Evolutionary conservation across 2,888 invertebrate species (phyloP).

Genomic region (Nomada fabriciana): DNA sequence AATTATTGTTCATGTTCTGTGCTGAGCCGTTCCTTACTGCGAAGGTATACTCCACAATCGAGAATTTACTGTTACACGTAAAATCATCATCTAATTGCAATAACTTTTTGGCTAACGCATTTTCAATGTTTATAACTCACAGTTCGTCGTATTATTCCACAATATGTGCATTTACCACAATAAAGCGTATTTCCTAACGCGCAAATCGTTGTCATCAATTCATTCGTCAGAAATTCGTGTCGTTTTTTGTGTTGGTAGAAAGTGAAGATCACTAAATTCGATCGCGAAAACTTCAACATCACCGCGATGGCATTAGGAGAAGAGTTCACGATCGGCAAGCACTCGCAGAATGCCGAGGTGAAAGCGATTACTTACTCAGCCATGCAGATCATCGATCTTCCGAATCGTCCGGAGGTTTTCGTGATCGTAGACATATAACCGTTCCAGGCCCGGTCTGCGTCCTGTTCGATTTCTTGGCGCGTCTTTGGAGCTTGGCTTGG

Average conservation of each 20-base stretch:
- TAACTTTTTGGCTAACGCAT: neutral
- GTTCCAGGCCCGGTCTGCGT: constrained; percentile 39
- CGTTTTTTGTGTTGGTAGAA: constrained; percentile 87
- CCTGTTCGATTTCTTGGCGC: constrained; percentile 61
- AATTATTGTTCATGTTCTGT: constrained; percentile 95
- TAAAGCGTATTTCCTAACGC: neutral
- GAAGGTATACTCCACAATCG: constrained; percentile 83
- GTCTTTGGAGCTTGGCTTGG: constrained; percentile 62
- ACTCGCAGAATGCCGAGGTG: constrained; percentile 98
- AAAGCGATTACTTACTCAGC: constrained; percentile 99
- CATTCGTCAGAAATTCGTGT: constrained; percentile 14
- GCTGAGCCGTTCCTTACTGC: constrained; percentile 95
- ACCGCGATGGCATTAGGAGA: constrained; percentile 93
- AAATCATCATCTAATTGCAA: neutral
- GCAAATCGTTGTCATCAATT: neutral
- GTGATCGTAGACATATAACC: constrained; percentile 98
- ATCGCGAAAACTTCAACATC: constrained; percentile 92
- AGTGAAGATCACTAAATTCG: constrained; percentile 94
- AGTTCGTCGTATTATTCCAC: neutral
- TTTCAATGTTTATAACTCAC: constrained; percentile 48
- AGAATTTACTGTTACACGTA: neutral
- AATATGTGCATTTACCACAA: neutral
- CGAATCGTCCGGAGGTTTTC: constrained; percentile 92
- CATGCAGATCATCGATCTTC: constrained; percentile 95
- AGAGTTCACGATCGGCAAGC: constrained; percentile 95